These are phyloP conservation scores for Hirtodrosophila confusa DNA, from an alignment of 2,888 invertebrate species.

Conservation along the genomic window DNA sequence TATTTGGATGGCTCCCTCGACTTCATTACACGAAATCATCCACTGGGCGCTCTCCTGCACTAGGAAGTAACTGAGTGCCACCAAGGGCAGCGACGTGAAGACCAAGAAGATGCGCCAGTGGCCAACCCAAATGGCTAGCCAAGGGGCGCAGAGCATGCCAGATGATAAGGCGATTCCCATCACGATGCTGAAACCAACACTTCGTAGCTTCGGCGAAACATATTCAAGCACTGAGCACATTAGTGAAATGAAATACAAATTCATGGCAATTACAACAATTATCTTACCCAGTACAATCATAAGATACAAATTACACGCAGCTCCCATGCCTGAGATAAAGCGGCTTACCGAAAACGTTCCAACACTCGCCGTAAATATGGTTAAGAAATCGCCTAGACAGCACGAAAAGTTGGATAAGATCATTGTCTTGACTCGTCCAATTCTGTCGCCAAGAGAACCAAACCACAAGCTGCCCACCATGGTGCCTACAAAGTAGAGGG, in stretches of 20 bases:
- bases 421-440: constrained; percentile 85
- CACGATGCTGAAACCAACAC: constrained; percentile 85
- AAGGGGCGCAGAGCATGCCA: constrained; percentile 86
- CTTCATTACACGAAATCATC: constrained; percentile 85
- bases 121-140: constrained; percentile 84
- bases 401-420: constrained; percentile 85
- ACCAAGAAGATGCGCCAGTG: constrained; percentile 85
- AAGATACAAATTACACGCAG: constrained; percentile 86
- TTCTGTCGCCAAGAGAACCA: constrained; percentile 85
- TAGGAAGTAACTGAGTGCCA: constrained; percentile 83
- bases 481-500: constrained; percentile 86
- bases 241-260: constrained; percentile 9
- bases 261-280: background rate
- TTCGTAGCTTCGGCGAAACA: constrained; percentile 85
- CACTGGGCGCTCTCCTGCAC: constrained; percentile 84
- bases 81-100: constrained; percentile 85
- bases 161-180: constrained; percentile 79
- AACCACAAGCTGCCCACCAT: constrained; percentile 86
- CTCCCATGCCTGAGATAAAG: constrained; percentile 85
- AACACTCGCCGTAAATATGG: constrained; percentile 84
- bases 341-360: constrained; percentile 85
- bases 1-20: constrained; percentile 85
- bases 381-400: constrained; percentile 85
- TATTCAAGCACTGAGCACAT: constrained; percentile 85
- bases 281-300: constrained; percentile 86